Percentiles rank a stretch among this genome's conserved stretches.
These are phyloP conservation scores for Eupithecia centaureata DNA, from an alignment of 2,888 invertebrate genomes.

Conservation along the genomic window DNA sequence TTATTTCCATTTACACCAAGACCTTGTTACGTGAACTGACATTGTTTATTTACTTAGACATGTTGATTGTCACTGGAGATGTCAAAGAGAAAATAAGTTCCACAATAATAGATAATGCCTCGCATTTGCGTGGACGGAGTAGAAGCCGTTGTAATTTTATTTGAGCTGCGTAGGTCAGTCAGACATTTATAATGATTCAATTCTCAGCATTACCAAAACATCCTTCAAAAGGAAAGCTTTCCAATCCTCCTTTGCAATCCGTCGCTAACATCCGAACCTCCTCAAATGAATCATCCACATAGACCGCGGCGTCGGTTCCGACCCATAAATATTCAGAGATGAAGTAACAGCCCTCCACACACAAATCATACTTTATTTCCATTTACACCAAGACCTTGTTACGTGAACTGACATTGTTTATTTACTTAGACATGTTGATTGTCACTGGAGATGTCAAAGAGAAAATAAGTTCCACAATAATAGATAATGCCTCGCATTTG, in stretches of 20 bases:
- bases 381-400: constrained; percentile 38
- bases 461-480: no score
- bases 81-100: no score
- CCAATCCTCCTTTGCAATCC: no score
- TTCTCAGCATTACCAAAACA: not conserved
- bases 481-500: no score
- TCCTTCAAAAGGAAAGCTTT: no score
- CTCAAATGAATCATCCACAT: constrained; percentile 40
- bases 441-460: no score
- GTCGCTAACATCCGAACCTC: constrained; percentile 32
- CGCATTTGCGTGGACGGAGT: no score
- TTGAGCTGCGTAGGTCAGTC: no score
- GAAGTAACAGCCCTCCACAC: constrained; percentile 41
- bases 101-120: no score
- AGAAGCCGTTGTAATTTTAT: no score
- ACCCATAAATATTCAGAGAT: constrained; percentile 47
- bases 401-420: constrained; percentile 39
- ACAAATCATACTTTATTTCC: constrained; percentile 45
- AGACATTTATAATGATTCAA: no score
- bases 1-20: constrained; percentile 40
- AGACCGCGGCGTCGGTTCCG: constrained; percentile 32
- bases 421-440: constrained; percentile 22
- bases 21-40: constrained; percentile 42
- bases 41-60: constrained; percentile 30
- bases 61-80: no score